Base-by-base conservation (phyloP, 2,113 vertebrate genomes). In the Syngnathus typhle region DNA sequence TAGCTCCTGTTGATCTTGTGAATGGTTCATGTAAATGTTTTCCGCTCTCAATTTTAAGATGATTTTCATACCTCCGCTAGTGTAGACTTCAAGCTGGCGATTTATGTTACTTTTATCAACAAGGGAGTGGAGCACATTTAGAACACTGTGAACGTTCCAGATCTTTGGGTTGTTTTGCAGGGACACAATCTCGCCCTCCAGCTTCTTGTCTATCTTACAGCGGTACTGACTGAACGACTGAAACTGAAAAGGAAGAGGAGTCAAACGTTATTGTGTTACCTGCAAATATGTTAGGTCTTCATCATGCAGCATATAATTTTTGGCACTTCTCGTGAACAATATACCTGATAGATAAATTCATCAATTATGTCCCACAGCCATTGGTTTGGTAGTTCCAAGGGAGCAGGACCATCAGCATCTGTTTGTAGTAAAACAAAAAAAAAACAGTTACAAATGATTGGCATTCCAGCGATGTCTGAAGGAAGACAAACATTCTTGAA, bases 301-400 rank as follows among this genome's bases (percentile, higher is more conserved):
- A 15, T 49, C 15, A 18, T 19, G 18, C 18, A 19, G 3, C 43
- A 5, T 13, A 8, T 18, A 1, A 13, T 69, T 49, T 66, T 47
- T 19, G 21, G 38, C 16, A 54, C 2, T 32, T 51, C 5, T 5
- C 65, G 27, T 19, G 4, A 52, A 51, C 3, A 32, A 21, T 27
- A 1, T 75, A 96, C 97, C 93, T 99, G 97, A 80, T 99, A 99
- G 84, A 99, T 99, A 85, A 99, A 99, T 79, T 99, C 97, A 85
- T 99, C 97, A 0, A 99, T 99, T 69, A 99, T 98, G 85, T 99
- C 97, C 97, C 97, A 99, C 6, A 99, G 93, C 97, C 97, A 99
- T 77, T 99, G 97, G 87, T 99, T 99, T 47, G 97, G 97, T 8
- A 99, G 91, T 72, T 99, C 97, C 65, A 99, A 82, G 19, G 97